A percentile compares a stretch with the other conserved stretches of the same genome.
Evolutionary conservation across 2,888 invertebrate genomes (phyloP).

Genomic region (Trachelus troglodyta): DNA sequence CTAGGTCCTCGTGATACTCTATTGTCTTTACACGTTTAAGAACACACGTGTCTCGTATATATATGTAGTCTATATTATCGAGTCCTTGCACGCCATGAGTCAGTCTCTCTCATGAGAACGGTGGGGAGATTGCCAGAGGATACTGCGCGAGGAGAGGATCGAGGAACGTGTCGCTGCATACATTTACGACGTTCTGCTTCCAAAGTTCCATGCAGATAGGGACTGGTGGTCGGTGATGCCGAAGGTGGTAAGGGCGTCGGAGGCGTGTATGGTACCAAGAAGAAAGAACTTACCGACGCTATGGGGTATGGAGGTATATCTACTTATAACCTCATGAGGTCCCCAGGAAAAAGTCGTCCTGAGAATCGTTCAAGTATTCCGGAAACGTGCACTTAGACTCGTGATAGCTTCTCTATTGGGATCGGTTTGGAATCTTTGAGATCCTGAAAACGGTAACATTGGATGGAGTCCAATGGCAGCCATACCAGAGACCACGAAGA

Average conservation of each 20-base stretch:
- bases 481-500: not conserved
- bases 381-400: not conserved
- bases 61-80: not conserved
- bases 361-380: not conserved
- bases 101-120: not conserved
- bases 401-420: not conserved
- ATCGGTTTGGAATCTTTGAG: not conserved
- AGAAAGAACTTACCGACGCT: not conserved
- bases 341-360: not conserved
- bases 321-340: not conserved
- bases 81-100: not conserved
- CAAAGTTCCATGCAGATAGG: conserved; percentile 17
- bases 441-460: not conserved
- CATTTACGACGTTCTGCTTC: conserved; percentile 52
- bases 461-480: not conserved
- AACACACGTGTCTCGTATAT: not conserved
- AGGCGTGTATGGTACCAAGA: not conserved
- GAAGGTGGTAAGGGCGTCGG: not conserved
- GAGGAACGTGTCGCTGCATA: conserved; percentile 58
- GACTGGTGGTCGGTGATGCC: not conserved
- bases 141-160: conserved; percentile 36
- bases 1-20: not conserved
- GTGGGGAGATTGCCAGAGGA: not conserved
- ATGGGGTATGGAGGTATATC: not conserved
- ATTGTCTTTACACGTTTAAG: not conserved